Evolutionary conservation across 1,140 invertebrate genomes (phyloP), one percentile per base, ranked within the genome.

Genomic region (Trichoplusia ni): DNA sequence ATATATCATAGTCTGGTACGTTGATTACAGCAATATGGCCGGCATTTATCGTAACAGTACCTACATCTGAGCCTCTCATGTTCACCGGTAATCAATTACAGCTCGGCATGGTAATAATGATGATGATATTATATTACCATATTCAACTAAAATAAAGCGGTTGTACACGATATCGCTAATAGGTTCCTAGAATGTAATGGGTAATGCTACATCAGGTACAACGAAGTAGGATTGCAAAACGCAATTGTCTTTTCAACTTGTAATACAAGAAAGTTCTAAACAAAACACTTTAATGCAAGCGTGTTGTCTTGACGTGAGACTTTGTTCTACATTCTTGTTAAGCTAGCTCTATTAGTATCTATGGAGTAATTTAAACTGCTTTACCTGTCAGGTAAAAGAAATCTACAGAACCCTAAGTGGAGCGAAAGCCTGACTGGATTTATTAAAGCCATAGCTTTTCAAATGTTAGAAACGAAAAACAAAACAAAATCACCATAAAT

Each of bases 401-500:
- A 63, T 63, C 60, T 37, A 38, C 16, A 3, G n/a, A 53, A 63
- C 33, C 47, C 38, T 53, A 13, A 27, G 23, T 53, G 38, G 47
- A 53, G 16, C 25, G 54, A 19, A 63, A 63, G 33, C 47, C 46
- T 63, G 60, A 37, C 42, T 44, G 47, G 35, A 25, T 53, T 31
- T 63, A 33, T 23, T 19, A 37, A 51, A 49, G 49, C 27, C 25
- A 46, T n/a, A n/a, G n/a, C n/a, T n/a, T n/a, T n/a, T n/a, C n/a
- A n/a, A n/a, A n/a, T n/a, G n/a, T n/a, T n/a, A n/a, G n/a, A n/a
- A n/a, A n/a, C n/a, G n/a, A 40, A 46, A 60, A 60, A 60, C 40
- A 60, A 60, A 25, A 37, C 42, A 47, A 13, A 16, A 60, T 60
- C 54, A 44, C 38, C 40, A 47, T 60, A 47, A 37, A 58, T 42